A percentile compares a stretch with the other conserved stretches of the same genome.
Conservation (phyloP, 1,140 invertebrate genomes). For the Orius insidiosus region DNA sequence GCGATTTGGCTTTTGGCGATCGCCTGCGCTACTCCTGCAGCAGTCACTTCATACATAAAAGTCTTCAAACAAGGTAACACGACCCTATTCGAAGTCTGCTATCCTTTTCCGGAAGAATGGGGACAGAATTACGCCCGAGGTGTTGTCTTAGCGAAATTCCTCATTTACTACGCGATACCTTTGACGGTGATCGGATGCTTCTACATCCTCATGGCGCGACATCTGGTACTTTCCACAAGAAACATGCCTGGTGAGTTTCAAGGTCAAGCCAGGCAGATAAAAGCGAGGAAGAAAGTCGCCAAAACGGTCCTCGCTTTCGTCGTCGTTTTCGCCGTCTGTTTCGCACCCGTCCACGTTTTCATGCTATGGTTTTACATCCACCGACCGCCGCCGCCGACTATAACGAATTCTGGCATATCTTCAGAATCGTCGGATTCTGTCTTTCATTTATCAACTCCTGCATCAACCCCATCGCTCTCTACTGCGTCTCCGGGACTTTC, state of each 20-base stretch:
- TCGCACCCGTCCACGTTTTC: conserved; percentile 69
- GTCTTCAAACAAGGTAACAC: conserved; percentile 28
- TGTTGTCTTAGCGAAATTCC: conserved; percentile 38
- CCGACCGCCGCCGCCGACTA: conserved; percentile 50
- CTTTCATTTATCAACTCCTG: conserved; percentile 82
- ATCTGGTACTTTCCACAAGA: conserved; percentile 59
- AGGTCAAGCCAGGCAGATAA: conserved; percentile 36
- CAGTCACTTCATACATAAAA: conserved; percentile 50
- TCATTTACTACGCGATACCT: conserved; percentile 75
- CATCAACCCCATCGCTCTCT: conserved; percentile 82
- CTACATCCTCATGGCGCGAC: conserved; percentile 74
- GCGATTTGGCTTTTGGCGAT: conserved; percentile 71
- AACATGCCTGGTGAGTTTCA: conserved; percentile 64
- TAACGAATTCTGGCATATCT: conserved; percentile 64
- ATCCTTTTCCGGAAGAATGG: conserved; percentile 39
- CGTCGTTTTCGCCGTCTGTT: conserved; percentile 83
- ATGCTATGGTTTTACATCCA: conserved; percentile 74
- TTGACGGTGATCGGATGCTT: conserved; percentile 67
- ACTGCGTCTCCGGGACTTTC: conserved; percentile 82
- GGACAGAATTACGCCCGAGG: conserved; percentile 32
- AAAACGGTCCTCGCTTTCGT: conserved; percentile 88
- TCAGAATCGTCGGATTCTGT: conserved; percentile 72
- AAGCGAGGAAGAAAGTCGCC: conserved; percentile 53
- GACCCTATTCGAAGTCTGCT: conserved; percentile 46
- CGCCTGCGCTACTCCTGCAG: conserved; percentile 62